Base-by-base conservation (phyloP, 2,888 invertebrate species). In the Troglohyphantes excavatus region DNA sequence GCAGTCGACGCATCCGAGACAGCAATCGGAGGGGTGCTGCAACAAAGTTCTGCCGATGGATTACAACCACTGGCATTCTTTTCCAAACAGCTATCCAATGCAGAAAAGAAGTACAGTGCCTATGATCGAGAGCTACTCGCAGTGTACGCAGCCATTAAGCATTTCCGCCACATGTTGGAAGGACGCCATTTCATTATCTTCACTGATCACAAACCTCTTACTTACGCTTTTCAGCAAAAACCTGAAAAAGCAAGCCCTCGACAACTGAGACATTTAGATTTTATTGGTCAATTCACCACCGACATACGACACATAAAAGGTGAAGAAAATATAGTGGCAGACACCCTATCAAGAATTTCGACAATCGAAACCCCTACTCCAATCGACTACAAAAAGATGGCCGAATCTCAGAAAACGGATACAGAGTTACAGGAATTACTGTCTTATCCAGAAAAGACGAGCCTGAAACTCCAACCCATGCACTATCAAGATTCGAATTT, bases 211-310 rank as follows among this genome's bases (percentile, higher is more conserved):
- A 84, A 76, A 13, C 90, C 93, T 0, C 79, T 93, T 2, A 43
- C 63, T 2, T 86, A 21, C 43, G 78, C 72, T 0, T 85, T 86
- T 70, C 9, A 9, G 33, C 70, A 86, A 39, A 79, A 86, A 13
- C n/a, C 27, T 13, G 72, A 79, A 17, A 78, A 86, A 29, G 53
- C 39, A 11, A 92, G 93, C 0, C 93, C 93, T 0, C 79, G 93
- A 0, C 93, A 94, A 86, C 91, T 92, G 17, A 86, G 93, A 1
- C 92, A 94, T 11, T 90, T 94, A 0, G 75, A 88, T 2, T 88
- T 84, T 33, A 91, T 93, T 26, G 73, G 92, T 0, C 93, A 93
- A 85, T 94, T 93, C 43, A 92, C 93, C 0, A 93, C 93, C 0
- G 92, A 93, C 76, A 93, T 93, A 9, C 87, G 90, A 2, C 92